A percentile compares a stretch with the other conserved stretches of the same genome.
Conservation (phyloP, 2,113 vertebrate species). For the Brachypodius melanocephalos region DNA sequence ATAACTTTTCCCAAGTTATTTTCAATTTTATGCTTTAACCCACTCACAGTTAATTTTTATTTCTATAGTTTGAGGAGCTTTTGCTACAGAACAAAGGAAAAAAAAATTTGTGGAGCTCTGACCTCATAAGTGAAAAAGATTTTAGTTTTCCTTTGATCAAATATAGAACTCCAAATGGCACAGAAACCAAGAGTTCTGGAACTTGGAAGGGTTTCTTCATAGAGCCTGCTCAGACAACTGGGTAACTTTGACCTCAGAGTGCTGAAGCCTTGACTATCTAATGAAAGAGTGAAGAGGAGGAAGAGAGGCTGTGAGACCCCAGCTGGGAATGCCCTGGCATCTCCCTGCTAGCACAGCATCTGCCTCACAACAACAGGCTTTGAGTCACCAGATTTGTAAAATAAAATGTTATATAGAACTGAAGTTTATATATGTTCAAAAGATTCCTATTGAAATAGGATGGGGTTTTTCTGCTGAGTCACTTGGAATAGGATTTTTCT, state of each 20-base stretch:
- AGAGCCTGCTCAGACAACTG: not conserved
- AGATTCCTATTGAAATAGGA: not conserved
- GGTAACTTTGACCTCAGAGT: not conserved
- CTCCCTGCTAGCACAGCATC: constrained; percentile 8
- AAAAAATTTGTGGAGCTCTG: not conserved
- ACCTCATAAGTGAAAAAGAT: not conserved
- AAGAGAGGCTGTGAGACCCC: not conserved
- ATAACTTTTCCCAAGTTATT: not conserved
- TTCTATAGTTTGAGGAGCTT: not conserved
- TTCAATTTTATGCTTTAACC: not conserved
- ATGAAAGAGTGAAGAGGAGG: not conserved
- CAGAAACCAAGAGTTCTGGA: not conserved
- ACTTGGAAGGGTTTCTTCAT: not conserved
- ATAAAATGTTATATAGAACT: not conserved
- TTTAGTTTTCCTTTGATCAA: not conserved
- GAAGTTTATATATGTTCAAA: not conserved
- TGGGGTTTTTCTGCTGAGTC: not conserved
- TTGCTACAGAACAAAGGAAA: not conserved
- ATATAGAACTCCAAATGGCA: not conserved
- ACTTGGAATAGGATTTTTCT: not conserved
- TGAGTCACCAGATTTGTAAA: not conserved
- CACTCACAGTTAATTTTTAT: not conserved
- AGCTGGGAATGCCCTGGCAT: constrained; percentile 34
- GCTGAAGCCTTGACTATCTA: not conserved
- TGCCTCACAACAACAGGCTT: not conserved